Evolutionary conservation across 1,140 invertebrate genomes (phyloP).

Genomic region (Ooceraea biroi): DNA sequence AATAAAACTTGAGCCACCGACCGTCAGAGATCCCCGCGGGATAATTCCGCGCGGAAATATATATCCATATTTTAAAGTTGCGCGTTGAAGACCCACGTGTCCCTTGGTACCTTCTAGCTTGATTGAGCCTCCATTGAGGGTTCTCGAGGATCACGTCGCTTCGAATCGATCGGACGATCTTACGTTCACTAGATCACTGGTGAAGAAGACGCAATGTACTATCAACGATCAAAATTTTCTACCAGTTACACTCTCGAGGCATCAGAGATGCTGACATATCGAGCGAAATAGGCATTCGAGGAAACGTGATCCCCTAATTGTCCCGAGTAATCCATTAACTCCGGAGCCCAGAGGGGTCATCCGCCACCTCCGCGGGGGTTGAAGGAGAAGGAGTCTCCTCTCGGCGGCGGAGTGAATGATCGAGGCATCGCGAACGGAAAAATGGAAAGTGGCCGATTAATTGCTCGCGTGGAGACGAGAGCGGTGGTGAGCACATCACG

Average conservation of each 20-base stretch:
- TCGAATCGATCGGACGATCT: too few species aligned
- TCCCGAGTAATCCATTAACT: slow-evolving; percentile 3
- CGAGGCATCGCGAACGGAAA: slow-evolving; percentile 41
- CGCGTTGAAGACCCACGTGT: too few species aligned
- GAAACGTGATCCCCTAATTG: neutral
- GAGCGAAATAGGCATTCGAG: neutral
- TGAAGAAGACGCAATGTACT: neutral
- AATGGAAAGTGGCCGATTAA: slow-evolving; percentile 72
- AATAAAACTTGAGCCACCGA: slow-evolving; percentile 24
- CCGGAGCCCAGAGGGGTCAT: neutral
- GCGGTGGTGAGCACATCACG: neutral
- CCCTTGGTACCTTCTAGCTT: too few species aligned
- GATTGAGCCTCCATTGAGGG: too few species aligned
- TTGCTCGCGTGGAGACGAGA: slow-evolving; percentile 58
- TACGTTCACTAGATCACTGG: too few species aligned
- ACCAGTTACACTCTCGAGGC: neutral
- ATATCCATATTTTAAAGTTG: too few species aligned
- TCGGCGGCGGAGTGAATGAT: neutral
- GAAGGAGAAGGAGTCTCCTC: neutral
- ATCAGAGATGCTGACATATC: neutral
- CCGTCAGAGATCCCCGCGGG: too few species aligned
- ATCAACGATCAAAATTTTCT: neutral
- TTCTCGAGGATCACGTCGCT: too few species aligned
- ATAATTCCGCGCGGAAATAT: too few species aligned
- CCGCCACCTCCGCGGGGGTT: neutral